phyloP scores from a whole-genome alignment of 2,797 vertebrate genomes.

The Chrysocyon brachyurus region DNA sequence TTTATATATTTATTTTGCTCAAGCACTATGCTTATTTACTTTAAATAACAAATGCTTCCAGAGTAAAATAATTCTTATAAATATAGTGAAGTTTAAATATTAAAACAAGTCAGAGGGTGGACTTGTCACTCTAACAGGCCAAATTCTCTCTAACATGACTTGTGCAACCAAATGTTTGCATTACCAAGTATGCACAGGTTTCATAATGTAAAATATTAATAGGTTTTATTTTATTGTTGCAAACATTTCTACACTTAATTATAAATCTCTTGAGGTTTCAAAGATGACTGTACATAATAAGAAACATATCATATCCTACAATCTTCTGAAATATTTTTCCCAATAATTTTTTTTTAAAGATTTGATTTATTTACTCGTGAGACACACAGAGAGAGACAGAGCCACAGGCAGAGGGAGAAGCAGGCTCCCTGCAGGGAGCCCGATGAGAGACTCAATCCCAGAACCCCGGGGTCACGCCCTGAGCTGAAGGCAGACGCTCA shows the following conservation, averaged over 20 bases:
- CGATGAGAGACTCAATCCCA: too few relatives aligned
- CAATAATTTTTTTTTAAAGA: not conserved
- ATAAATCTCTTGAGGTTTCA: not conserved
- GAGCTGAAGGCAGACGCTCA: too few relatives aligned
- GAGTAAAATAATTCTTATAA: not conserved
- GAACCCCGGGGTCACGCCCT: too few relatives aligned
- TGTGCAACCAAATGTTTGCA: not conserved
- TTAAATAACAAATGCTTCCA: constrained; percentile 1
- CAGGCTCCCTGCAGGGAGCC: too few relatives aligned
- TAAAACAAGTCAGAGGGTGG: not conserved
- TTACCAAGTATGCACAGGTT: not conserved
- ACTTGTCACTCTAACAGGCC: not conserved
- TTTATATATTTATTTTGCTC: constrained; percentile 18
- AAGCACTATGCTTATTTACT: not conserved
- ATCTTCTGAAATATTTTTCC: not conserved
- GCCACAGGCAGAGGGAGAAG: too few relatives aligned
- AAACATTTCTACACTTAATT: constrained; percentile 6
- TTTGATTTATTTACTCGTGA: too few relatives aligned
- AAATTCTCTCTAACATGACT: not conserved
- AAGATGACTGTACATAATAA: not conserved
- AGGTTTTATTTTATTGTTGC: not conserved
- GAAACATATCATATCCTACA: not conserved
- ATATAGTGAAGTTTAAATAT: not conserved
- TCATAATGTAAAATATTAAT: constrained; percentile 24
- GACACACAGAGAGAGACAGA: too few relatives aligned